Evolutionary conservation across 2,888 invertebrate species (phyloP).

Genomic region (Catocala fraxini): DNA sequence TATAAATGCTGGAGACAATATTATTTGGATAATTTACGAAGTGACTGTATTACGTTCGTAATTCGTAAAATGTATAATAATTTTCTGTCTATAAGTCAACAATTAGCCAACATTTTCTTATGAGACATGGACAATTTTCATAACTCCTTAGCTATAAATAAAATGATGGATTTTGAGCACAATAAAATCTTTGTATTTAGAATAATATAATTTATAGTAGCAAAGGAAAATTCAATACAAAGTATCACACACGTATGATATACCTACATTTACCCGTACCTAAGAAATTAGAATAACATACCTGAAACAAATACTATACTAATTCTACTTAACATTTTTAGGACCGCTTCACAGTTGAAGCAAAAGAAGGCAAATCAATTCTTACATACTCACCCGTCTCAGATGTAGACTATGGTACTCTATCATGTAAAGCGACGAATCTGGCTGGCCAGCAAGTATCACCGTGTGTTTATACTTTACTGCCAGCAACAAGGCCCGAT

Average conservation of each 20-base stretch:
- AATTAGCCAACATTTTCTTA: no score
- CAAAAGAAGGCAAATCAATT: conserved; percentile 88
- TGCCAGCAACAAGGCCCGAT: conserved; percentile 93
- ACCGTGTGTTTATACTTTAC: conserved; percentile 92
- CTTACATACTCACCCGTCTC: conserved; percentile 93
- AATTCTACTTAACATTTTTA: conserved; percentile 51
- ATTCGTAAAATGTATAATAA: no score
- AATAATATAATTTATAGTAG: no score
- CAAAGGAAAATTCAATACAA: no score
- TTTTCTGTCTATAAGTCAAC: no score
- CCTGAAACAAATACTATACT: background rate
- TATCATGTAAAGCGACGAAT: conserved; percentile 92
- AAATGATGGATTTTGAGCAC: background rate
- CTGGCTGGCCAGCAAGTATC: conserved; percentile 90
- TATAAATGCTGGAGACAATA: no score
- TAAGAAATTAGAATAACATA: background rate
- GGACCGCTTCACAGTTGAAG: conserved; percentile 87
- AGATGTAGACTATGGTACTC: conserved; percentile 93
- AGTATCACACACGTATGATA: no score
- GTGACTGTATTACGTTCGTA: no score
- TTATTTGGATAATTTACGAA: no score
- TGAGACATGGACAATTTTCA: no score
- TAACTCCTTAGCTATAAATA: conserved; percentile 8
- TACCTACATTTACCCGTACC: background rate
- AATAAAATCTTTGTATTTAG: background rate